Evolutionary conservation across 2,888 invertebrate genomes (phyloP).

Genomic region (Ganaspis brasiliensis): DNA sequence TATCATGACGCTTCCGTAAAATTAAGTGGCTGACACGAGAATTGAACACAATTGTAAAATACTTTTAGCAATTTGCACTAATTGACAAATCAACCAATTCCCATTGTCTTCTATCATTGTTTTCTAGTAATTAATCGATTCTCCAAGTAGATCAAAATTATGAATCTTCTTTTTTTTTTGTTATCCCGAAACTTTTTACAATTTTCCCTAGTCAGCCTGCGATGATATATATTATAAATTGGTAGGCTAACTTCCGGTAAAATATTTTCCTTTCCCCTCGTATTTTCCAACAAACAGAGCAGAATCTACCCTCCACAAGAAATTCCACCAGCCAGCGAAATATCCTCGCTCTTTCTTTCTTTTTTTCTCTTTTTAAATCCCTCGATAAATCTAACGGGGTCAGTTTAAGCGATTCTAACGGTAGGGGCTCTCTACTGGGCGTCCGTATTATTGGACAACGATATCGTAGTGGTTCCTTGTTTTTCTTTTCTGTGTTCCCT

Average conservation of each 20-base stretch:
- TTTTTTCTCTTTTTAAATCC: slow-evolving; percentile 41
- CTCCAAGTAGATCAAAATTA: no score
- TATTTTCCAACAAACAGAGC: background rate
- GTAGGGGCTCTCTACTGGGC: slow-evolving; percentile 59
- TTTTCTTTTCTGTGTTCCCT: background rate
- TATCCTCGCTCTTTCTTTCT: slow-evolving; percentile 51
- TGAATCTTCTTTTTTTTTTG: no score
- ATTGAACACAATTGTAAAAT: no score
- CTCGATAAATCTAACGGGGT: slow-evolving; percentile 73
- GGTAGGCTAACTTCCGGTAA: slow-evolving; percentile 58
- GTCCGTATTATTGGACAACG: slow-evolving; percentile 51
- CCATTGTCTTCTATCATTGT: background rate
- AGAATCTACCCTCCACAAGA: slow-evolving; percentile 34
- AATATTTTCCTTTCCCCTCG: slow-evolving; percentile 36
- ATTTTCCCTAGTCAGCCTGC: slow-evolving; percentile 77
- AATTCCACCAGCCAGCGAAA: slow-evolving; percentile 46
- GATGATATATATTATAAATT: slow-evolving; percentile 80
- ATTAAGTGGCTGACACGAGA: background rate
- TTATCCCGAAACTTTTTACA: no score
- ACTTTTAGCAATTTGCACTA: background rate
- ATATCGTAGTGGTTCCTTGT: slow-evolving; percentile 30
- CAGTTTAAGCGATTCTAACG: slow-evolving; percentile 76
- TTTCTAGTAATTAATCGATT: background rate
- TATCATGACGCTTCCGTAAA: background rate
- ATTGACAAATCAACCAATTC: no score